These are phyloP conservation scores for Alligator mississippiensis DNA, from an alignment of 2,113 vertebrate species.

Conservation along the genomic window DNA sequence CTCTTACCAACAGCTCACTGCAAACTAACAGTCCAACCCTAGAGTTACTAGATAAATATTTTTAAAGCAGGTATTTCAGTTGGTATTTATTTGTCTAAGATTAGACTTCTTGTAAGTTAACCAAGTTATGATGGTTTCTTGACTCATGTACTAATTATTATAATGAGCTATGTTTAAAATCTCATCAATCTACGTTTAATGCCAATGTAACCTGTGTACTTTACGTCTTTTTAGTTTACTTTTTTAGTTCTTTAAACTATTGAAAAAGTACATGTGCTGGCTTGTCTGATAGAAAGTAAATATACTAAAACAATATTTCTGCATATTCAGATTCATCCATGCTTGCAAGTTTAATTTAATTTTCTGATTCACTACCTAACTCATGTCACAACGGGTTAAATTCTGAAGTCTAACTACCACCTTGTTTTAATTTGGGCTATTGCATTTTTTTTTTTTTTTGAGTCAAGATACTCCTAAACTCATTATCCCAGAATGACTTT, in stretches of 20 bases:
- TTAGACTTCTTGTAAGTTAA: conserved; percentile 9
- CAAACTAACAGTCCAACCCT: background rate
- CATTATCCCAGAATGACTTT: background rate
- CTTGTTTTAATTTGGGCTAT: background rate
- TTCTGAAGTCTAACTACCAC: background rate
- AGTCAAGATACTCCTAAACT: background rate
- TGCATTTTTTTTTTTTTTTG: background rate
- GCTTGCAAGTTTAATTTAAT: background rate
- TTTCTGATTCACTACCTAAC: background rate
- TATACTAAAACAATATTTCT: conserved; percentile 20
- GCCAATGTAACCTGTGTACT: conserved; percentile 1
- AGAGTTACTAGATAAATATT: conserved; percentile 12
- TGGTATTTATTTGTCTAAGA: conserved; percentile 21
- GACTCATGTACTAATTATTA: background rate
- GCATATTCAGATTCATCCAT: background rate
- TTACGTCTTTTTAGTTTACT: conserved; percentile 18
- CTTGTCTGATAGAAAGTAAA: conserved; percentile 21
- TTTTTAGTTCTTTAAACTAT: conserved; percentile 15
- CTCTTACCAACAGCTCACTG: background rate
- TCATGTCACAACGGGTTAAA: background rate
- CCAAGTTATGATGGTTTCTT: background rate
- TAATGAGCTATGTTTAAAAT: conserved; percentile 1
- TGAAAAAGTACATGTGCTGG: conserved; percentile 16
- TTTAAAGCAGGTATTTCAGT: background rate
- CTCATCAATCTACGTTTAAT: background rate